Evolutionary conservation across 2,888 invertebrate species (phyloP), one percentile per base, ranked within the genome.

Genomic region (Eueremaeus valkanovi): DNA sequence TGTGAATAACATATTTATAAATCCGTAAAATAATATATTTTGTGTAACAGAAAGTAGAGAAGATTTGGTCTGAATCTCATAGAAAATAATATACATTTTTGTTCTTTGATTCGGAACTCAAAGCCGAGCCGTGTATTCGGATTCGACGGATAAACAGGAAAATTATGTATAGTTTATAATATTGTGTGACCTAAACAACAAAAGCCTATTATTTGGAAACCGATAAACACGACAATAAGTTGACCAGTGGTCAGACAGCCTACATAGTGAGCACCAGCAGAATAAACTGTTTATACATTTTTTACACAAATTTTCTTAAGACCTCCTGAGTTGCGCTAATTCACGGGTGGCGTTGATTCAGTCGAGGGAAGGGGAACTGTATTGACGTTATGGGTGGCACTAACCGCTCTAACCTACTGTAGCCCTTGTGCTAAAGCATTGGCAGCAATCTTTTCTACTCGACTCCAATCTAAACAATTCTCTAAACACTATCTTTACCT

Each of bases 271-370:
- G 21, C 16, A 49, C 21, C 6, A 58, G 27, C 27, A 6, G 24
- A n/a, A 58, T 58, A 58, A 58, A 58, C 16, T 24, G 27, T 58
- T 58, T 58, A 27, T 58, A 9, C 6, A 11, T 58, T 24, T 58
- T 58, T 58, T 58, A 24, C 58, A 29, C 58, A 58, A 58, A 58
- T 58, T 24, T 58, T 58, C 58, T 27, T 5, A 27, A 29, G 58
- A 58, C 58, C 58, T 58, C 58, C 58, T 58, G 58, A 58, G 58
- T 58, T 58, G 58, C 58, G 16, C 58, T 58, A 58, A 58, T 58
- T 58, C 58, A 58, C 21, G 58, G 58, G 58, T 58, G 58, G 58
- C 58, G 3, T 27, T 24, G 24, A 58, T 58, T 58, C 24, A 21
- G 58, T 29, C 27, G 24, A 27, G 49, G 3, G 16, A 6, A n/a